phyloP scores from a whole-genome alignment of 2,888 invertebrate genomes.

The Cephus spinipes region DNA sequence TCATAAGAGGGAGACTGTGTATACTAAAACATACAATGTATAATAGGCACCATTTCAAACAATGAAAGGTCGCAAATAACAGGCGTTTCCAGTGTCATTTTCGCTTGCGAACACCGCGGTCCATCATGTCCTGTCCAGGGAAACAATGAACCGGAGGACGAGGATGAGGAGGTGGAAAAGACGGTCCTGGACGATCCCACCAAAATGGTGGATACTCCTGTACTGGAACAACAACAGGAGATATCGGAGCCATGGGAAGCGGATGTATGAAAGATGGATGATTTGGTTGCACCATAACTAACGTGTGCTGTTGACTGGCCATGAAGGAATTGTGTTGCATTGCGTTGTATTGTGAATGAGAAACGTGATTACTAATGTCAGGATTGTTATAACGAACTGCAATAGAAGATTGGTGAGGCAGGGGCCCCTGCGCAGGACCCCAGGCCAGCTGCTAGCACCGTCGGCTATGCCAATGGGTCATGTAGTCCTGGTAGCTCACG shows the following conservation, averaged over 20 bases:
- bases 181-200: conserved; percentile 47
- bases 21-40: conserved; percentile 54
- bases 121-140: conserved; percentile 36
- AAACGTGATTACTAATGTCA: conserved; percentile 36
- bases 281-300: conserved; percentile 44
- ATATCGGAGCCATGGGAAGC: conserved; percentile 40
- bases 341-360: conserved; percentile 40
- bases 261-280: conserved; percentile 45
- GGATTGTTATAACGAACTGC: conserved; percentile 45
- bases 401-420: conserved; percentile 40
- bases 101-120: conserved; percentile 49
- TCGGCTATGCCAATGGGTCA: conserved; percentile 74
- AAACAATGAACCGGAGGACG: conserved; percentile 37
- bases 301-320: conserved; percentile 42
- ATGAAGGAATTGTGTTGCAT: conserved; percentile 40
- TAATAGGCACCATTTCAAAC: conserved; percentile 59
- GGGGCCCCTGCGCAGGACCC: conserved; percentile 65
- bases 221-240: conserved; percentile 46
- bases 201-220: conserved; percentile 47
- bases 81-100: conserved; percentile 57
- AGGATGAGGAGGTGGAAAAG: conserved; percentile 33
- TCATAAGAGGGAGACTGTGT: conserved; percentile 47
- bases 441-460: conserved; percentile 81
- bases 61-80: conserved; percentile 50
- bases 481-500: conserved; percentile 87